These are phyloP conservation scores for Zaprionus africanus DNA, from an alignment of 1,140 invertebrate species.

Conservation along the genomic window DNA sequence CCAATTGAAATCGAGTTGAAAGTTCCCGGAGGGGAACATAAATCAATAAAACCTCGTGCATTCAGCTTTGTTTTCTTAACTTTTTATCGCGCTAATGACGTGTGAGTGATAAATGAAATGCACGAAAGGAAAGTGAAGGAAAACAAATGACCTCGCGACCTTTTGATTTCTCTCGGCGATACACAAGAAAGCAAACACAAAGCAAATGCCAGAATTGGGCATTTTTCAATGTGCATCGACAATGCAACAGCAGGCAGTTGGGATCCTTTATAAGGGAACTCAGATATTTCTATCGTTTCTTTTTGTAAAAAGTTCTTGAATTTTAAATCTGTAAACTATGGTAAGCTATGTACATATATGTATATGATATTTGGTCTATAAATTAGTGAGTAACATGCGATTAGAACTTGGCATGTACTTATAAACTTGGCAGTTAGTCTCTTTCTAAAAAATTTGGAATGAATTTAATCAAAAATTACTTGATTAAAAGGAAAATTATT, in stretches of 20 bases:
- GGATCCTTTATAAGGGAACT: neutral
- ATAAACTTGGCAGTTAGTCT: too few species aligned
- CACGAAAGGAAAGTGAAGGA: neutral
- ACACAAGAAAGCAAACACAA: neutral
- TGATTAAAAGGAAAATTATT: too few species aligned
- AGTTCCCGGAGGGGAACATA: constrained; percentile 50
- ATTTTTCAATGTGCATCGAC: neutral
- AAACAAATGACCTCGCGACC: constrained; percentile 4
- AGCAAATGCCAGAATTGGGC: neutral
- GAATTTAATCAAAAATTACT: too few species aligned
- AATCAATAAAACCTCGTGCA: constrained; percentile 40
- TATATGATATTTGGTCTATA: too few species aligned
- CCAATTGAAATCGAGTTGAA: constrained; percentile 12
- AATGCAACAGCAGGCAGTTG: constrained; percentile 29
- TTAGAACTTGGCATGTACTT: too few species aligned
- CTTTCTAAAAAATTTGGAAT: too few species aligned
- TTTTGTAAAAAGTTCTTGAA: neutral
- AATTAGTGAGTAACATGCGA: too few species aligned
- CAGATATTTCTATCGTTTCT: neutral
- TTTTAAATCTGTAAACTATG: neutral
- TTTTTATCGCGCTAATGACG: constrained; percentile 51
- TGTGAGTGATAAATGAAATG: constrained; percentile 55
- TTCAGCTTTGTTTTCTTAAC: constrained; percentile 39
- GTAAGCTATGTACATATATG: too few species aligned
- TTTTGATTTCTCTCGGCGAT: constrained; percentile 1